Base-by-base conservation (phyloP, 1,140 invertebrate genomes). In the Dinothrombium tinctorium region DNA sequence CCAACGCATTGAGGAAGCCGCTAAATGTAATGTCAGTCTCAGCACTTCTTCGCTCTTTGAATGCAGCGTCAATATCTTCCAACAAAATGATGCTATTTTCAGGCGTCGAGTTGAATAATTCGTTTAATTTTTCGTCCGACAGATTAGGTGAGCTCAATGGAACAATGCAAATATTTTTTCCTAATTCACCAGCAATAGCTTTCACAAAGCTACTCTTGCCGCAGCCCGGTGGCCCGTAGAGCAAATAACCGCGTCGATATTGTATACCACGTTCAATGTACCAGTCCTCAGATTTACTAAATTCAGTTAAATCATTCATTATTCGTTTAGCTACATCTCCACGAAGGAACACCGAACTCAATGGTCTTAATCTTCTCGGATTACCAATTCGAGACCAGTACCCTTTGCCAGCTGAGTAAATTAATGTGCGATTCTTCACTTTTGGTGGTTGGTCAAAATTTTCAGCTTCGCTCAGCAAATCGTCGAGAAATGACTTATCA, bases 51-150 rank as follows among this genome's bases (percentile, higher is more conserved):
- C 69, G 59, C 61, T 72, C 59, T 52, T 58, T 55, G 62, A 98
- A 95, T 5, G 90, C 90, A 31, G 90, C 86, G 63, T 99, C 94
- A 40, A 99, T 73, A 59, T 99, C 94, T 63, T 99, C 94, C 17
- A 99, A 62, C 20, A 99, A 62, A 51, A 99, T 80, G 43, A 99
- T 90, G 36, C 75, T 84, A 58, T 95, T 59, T 45, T 82, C 57
- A 32, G 78, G 92, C 22, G 80, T 83, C 25, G 76, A 74, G 56
- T 77, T 82, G 37, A 99, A 60, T 8, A 98, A 64, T 64, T 96
- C 80, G 61, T 90, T 89, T 0, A 99, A 61, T 54, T 92, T 66
- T 55, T 96, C 90, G 63, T 99, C 92, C 9, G 84, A 79, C 24
- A 99, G 62, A 15, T 84, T 80, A 52, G 83, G 61, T 54, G 98